A percentile compares a stretch with the other conserved stretches of the same genome.
These are phyloP conservation scores for Chelon labrosus DNA, from an alignment of 2,797 vertebrate species.

Conservation along the genomic window DNA sequence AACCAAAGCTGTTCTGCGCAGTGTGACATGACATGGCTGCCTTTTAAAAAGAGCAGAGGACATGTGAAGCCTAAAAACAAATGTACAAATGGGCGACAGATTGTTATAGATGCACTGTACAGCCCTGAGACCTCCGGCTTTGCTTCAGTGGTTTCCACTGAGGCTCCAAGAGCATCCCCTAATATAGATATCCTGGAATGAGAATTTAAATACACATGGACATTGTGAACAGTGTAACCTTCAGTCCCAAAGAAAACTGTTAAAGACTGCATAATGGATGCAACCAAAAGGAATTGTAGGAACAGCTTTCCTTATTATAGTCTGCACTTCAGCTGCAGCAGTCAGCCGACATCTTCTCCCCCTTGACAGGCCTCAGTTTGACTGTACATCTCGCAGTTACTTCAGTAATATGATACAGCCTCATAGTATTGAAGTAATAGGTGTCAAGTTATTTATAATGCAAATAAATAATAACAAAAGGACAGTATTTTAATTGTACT, in stretches of 20 bases:
- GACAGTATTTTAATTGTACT: background rate
- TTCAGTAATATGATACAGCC: slow-evolving; percentile 29
- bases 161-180: slow-evolving; percentile 14
- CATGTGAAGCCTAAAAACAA: background rate
- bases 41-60: slow-evolving; percentile 18
- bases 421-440: slow-evolving; percentile 19
- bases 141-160: background rate
- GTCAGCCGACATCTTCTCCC: slow-evolving; percentile 29
- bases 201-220: slow-evolving; percentile 7
- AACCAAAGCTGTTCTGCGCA: background rate
- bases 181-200: slow-evolving; percentile 25
- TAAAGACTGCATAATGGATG: slow-evolving; percentile 25
- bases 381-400: slow-evolving; percentile 23
- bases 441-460: slow-evolving; percentile 9
- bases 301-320: slow-evolving; percentile 54
- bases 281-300: slow-evolving; percentile 41
- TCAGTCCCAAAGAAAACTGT: slow-evolving; percentile 23
- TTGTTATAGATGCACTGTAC: background rate
- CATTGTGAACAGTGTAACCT: slow-evolving; percentile 5
- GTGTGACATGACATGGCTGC: background rate
- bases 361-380: slow-evolving; percentile 28
- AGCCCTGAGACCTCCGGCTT: background rate
- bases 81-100: background rate
- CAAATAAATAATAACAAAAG: background rate
- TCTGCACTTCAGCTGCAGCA: slow-evolving; percentile 32